Evolutionary conservation across 1,140 invertebrate species (phyloP).

Genomic region (Phthorimaea operculella): DNA sequence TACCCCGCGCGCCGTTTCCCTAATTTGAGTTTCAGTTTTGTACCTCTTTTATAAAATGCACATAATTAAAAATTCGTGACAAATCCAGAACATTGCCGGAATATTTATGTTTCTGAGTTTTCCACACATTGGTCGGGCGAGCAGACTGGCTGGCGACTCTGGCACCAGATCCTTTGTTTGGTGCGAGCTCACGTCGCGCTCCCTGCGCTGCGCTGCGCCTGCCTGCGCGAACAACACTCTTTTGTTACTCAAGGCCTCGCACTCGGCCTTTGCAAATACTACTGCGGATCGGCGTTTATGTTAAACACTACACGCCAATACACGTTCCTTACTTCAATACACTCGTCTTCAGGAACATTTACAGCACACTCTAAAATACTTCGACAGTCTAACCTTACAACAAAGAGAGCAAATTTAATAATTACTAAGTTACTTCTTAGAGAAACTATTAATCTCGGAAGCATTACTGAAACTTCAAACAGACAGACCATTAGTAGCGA

Average conservation of each 20-base stretch:
- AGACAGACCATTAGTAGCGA: conserved; percentile 18
- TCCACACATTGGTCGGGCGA: not conserved
- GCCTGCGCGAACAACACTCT: not conserved
- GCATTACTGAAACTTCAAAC: conserved; percentile 6
- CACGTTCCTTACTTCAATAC: not conserved
- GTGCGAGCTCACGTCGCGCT: not conserved
- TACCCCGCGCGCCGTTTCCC: too few relatives aligned
- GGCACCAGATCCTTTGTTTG: conserved; percentile 13
- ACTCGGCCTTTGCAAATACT: conserved; percentile 26
- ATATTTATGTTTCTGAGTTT: too few relatives aligned
- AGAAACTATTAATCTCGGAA: conserved; percentile 4
- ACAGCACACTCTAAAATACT: not conserved
- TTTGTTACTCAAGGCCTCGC: conserved; percentile 8
- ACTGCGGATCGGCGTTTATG: conserved; percentile 7
- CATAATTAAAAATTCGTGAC: too few relatives aligned
- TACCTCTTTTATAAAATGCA: too few relatives aligned
- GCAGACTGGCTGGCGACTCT: conserved; percentile 12
- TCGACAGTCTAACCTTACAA: too few relatives aligned
- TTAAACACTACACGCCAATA: not conserved
- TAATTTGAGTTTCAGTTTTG: too few relatives aligned
- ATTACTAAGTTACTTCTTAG: not conserved
- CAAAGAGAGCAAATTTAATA: not conserved
- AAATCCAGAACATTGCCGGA: too few relatives aligned
- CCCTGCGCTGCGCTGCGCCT: not conserved
- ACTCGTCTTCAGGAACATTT: not conserved